Conservation (phyloP, 2,113 vertebrate genomes). For the Glareola pratincola region DNA sequence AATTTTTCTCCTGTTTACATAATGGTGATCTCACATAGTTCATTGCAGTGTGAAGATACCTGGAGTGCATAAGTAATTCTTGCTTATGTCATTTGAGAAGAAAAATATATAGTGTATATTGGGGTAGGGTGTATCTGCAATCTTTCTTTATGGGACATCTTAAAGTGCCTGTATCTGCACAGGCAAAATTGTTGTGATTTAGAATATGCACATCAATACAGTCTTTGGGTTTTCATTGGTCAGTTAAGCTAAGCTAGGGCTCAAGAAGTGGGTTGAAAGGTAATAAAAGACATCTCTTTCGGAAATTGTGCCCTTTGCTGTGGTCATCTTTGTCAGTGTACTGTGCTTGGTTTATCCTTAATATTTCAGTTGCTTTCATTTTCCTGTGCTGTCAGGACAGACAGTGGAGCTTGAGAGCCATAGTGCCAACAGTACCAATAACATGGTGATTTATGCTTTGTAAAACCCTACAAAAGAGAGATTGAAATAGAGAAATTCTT, state of each 20-base stretch:
- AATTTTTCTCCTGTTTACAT: neutral
- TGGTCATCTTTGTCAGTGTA: neutral
- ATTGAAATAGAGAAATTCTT: neutral
- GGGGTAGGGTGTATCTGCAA: neutral
- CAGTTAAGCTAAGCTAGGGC: neutral
- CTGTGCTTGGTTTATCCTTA: neutral
- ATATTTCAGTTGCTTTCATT: neutral
- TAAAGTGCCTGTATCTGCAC: neutral
- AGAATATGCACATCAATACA: neutral
- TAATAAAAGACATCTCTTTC: neutral
- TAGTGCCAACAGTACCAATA: neutral
- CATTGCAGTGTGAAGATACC: neutral
- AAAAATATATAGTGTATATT: neutral
- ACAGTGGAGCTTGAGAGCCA: neutral
- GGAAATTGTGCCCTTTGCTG: neutral
- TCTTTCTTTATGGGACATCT: neutral
- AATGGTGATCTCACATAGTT: neutral
- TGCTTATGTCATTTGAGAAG: neutral
- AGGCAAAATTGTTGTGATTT: neutral
- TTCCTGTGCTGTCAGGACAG: neutral
- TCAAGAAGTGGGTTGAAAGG: neutral
- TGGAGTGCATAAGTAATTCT: neutral
- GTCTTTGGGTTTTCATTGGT: neutral
- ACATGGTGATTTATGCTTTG: neutral
- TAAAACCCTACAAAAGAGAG: neutral